Evolutionary conservation across 2,113 vertebrate genomes (phyloP), one percentile per base, ranked within the genome.

Genomic region (Zingel zingel): DNA sequence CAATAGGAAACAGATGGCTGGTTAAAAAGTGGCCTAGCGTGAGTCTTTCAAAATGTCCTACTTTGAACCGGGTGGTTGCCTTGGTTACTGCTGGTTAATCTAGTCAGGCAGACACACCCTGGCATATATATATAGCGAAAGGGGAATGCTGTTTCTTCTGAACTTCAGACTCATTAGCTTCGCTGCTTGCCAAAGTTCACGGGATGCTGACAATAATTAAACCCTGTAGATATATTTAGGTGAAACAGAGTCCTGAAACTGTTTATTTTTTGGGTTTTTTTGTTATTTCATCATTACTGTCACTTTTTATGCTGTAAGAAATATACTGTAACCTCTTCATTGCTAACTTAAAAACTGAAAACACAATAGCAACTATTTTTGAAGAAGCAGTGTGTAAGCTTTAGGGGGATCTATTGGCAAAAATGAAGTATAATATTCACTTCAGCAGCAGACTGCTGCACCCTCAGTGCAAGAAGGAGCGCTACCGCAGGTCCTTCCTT

Each of bases 1-100:
- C 56, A 90, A 92, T 83, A 45, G 30, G 77, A 88, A 93, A 58
- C 93, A 94, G 89, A 94, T 85, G 91, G 51, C 45, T 62, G 54
- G 69, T 70, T 68, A 76, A 75, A 81, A 62, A 75, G 76, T 45
- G 56, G 59, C 57, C 53, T 13, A 1, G 27, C 36, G 63, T 63
- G 51, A 54, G 71, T 75, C 66, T 78, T 80, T 86, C 69, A 72
- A 83, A 87, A 85, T 70, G 54, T 47, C 58, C 14, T 65, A 39
- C 18, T 73, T 73, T 87, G 64, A 78, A 63, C 45, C 54, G 23
- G 76, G 67, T 43, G 75, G 77, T 69, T 77, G 50, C 27, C 59
- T 73, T 2, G 4, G 81, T 65, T 56, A 25, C n/a, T 69, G 74
- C 15, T 70, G 50, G 64, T 33, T 1, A 33, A 6, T 33, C 6